Base-by-base conservation (phyloP, 2,888 invertebrate genomes). In the Palloptera scutellata region DNA sequence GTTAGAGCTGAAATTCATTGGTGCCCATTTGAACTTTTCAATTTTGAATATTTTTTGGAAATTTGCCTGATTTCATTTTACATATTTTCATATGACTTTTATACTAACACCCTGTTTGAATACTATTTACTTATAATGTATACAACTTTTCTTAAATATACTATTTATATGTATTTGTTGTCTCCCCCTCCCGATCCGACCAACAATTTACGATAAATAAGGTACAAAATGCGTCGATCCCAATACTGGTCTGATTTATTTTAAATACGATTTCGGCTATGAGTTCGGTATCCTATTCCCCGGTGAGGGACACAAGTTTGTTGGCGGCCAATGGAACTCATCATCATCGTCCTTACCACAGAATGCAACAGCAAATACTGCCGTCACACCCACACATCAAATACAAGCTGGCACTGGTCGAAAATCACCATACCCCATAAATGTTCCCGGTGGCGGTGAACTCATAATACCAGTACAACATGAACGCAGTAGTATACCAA, bases 231-330 rank as follows among this genome's bases (percentile, higher is more conserved):
- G 91, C 83, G 89, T 91, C 80, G 91, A 92, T 82, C 91, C 91
- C 73, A 90, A 91, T 78, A 91, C 91, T 60, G 91, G 91, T 74
- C 86, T 92, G 70, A 91, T 92, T 79, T 92, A 92, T 86, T 92
- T 92, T 87, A 92, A 92, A 86, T 92, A 92, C 82, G 92, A 92
- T 86, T 92, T 92, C 79, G 92, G 92, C 75, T 92, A 92, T 83
- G 92, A 92, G 83, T 92, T 92, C 80, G 92, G 92, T 70, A 88
- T 92, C 73, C 87, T 91, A 58, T 86, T 91, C 61, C 91, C 92
- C 53, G 90, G 90, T 61, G 90, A 90, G 81, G 87, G 89, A 74
- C 88, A 87, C 80, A 86, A 86, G 75, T 82, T 85, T 71, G 78
- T 85, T 69, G 82, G 81, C 72, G 82, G 81, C 70, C 78, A 81